Conservation (phyloP, 2,797 vertebrate genomes). For the Enteromius paludinosus region DNA sequence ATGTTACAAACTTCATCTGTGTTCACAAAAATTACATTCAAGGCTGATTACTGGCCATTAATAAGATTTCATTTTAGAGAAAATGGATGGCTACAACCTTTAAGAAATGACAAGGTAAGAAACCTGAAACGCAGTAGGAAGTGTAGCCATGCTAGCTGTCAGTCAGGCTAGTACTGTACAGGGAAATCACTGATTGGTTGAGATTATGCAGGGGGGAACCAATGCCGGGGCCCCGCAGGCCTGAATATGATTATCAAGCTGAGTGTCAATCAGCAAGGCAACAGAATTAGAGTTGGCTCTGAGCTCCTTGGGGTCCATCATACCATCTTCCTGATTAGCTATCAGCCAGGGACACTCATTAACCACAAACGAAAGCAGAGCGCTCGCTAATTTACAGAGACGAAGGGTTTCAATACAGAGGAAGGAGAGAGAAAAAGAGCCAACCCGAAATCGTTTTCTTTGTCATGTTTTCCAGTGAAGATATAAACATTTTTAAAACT, state of each 20-base stretch:
- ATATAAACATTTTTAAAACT: neutral
- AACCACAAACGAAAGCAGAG: slow-evolving; percentile 33
- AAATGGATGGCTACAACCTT: slow-evolving; percentile 16
- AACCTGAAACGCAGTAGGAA: slow-evolving; percentile 35
- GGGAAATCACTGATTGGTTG: slow-evolving; percentile 47
- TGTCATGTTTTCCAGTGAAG: neutral
- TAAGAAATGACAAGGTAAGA: slow-evolving; percentile 22
- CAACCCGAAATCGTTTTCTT: neutral
- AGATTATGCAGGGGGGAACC: slow-evolving; percentile 48
- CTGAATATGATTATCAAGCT: slow-evolving; percentile 65
- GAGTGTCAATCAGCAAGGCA: slow-evolving; percentile 66
- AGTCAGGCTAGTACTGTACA: slow-evolving; percentile 19
- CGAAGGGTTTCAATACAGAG: neutral
- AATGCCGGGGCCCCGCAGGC: slow-evolving; percentile 52
- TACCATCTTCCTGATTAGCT: slow-evolving; percentile 18
- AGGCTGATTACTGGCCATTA: slow-evolving; percentile 20
- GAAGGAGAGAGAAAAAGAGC: slow-evolving; percentile 1
- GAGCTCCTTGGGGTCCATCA: slow-evolving; percentile 39
- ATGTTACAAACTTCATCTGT: slow-evolving; percentile 14
- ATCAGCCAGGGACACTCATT: slow-evolving; percentile 49
- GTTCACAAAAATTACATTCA: slow-evolving; percentile 10
- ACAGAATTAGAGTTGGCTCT: slow-evolving; percentile 51
- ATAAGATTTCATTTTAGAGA: slow-evolving; percentile 9
- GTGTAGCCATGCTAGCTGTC: slow-evolving; percentile 32
- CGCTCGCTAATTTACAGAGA: slow-evolving; percentile 26